Evolutionary conservation across 2,113 vertebrate genomes (phyloP).

Genomic region (Lampris megalopsis): DNA sequence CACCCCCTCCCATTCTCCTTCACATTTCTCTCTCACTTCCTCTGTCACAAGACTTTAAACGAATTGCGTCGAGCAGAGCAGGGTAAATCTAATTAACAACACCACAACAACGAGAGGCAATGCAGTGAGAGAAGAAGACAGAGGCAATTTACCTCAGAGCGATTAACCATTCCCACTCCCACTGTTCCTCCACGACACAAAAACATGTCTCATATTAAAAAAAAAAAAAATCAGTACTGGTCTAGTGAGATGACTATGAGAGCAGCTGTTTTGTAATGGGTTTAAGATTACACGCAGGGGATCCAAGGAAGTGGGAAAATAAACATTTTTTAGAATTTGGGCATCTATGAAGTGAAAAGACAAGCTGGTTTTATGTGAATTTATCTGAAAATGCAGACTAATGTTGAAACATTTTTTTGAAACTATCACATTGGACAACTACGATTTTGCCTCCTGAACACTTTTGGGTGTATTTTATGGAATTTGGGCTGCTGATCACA

Average conservation of each 20-base stretch:
- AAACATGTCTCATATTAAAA: conserved; percentile 54
- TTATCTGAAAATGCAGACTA: neutral
- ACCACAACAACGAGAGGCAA: conserved; percentile 69
- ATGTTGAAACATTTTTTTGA: neutral
- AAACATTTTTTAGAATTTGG: conserved; percentile 23
- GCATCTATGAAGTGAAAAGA: conserved; percentile 21
- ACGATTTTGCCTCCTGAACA: too few relatives aligned
- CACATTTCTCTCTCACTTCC: conserved; percentile 35
- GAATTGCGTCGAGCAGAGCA: conserved; percentile 64
- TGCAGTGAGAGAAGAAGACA: conserved; percentile 50
- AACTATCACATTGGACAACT: too few relatives aligned
- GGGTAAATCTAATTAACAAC: conserved; percentile 80
- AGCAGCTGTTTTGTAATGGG: neutral
- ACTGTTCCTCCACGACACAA: conserved; percentile 54
- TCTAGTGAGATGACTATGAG: conserved; percentile 43
- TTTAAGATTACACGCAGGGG: neutral
- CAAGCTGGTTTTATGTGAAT: neutral
- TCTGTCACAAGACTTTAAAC: conserved; percentile 64
- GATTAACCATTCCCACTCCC: conserved; percentile 61
- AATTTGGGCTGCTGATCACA: too few relatives aligned
- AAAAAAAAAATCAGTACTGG: conserved; percentile 38
- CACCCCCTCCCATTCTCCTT: conserved; percentile 4
- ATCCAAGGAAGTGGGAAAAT: conserved; percentile 15
- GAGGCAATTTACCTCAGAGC: conserved; percentile 65
- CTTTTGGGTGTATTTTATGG: too few relatives aligned